Evolutionary conservation across 1,140 invertebrate species (phyloP).

Genomic region (Bilobella aurantiaca): DNA sequence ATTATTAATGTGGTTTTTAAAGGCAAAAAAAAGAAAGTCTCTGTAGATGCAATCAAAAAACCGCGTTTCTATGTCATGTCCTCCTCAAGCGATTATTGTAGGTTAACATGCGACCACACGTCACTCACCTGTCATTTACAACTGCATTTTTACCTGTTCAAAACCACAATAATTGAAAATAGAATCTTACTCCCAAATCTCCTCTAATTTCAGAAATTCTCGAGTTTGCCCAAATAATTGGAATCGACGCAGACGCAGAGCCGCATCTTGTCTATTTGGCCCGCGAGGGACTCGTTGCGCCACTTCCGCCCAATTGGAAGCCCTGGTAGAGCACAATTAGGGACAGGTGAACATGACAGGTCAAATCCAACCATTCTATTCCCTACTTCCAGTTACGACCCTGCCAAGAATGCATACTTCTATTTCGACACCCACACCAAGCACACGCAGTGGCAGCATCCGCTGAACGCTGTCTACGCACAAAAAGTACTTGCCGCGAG

Average conservation of each 20-base stretch:
- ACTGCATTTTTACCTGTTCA: too few species aligned
- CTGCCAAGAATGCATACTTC: constrained; percentile 60
- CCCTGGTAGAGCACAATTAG: constrained; percentile 57
- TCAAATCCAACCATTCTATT: background rate
- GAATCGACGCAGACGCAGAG: constrained; percentile 72
- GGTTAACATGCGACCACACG: too few species aligned
- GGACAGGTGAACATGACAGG: too few species aligned
- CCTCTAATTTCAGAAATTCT: constrained; percentile 73
- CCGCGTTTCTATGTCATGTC: too few species aligned
- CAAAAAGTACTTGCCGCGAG: constrained; percentile 36
- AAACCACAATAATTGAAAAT: too few species aligned
- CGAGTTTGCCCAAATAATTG: constrained; percentile 76
- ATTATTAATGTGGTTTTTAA: too few species aligned
- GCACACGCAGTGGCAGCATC: constrained; percentile 82
- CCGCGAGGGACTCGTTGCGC: constrained; percentile 74
- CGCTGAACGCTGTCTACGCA: constrained; percentile 70
- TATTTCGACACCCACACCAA: constrained; percentile 74
- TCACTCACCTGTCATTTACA: too few species aligned
- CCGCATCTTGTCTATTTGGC: constrained; percentile 70
- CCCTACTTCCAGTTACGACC: constrained; percentile 51
- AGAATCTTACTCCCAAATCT: too few species aligned
- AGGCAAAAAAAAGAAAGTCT: too few species aligned
- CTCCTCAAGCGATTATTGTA: too few species aligned
- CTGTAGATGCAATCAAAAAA: too few species aligned
- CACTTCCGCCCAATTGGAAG: constrained; percentile 75